A percentile compares a stretch with the other conserved stretches of the same genome.
Evolutionary conservation across 2,113 vertebrate genomes (phyloP).

Genomic region (Accipiter virgatus): DNA sequence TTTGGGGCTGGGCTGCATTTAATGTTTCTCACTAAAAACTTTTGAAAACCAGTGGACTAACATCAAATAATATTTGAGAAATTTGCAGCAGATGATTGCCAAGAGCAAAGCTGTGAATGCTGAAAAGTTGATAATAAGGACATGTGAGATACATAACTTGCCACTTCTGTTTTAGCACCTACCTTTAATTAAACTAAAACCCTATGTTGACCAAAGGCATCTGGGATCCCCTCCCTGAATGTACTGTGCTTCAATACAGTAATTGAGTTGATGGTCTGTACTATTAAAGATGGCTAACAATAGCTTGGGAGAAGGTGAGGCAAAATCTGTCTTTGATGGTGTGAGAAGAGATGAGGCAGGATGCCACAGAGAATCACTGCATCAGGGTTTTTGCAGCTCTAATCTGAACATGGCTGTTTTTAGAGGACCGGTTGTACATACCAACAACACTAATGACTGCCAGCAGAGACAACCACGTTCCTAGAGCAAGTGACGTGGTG

Average conservation of each 20-base stretch:
- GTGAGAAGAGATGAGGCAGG: neutral
- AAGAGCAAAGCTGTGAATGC: neutral
- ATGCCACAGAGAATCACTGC: neutral
- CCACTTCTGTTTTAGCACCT: neutral
- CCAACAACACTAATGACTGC: neutral
- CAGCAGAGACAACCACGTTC: neutral
- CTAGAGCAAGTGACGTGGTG: neutral
- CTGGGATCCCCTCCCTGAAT: neutral
- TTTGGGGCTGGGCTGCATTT: neutral
- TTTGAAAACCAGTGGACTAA: neutral
- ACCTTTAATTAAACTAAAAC: neutral
- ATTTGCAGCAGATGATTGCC: neutral
- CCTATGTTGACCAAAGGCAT: neutral
- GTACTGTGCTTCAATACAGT: neutral
- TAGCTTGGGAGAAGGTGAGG: neutral
- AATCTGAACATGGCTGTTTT: slow-evolving; percentile 4
- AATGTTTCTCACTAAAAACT: neutral
- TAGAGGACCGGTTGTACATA: slow-evolving; percentile 1
- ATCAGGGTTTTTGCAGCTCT: neutral
- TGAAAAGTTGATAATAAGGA: neutral
- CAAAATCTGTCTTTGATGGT: neutral
- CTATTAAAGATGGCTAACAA: neutral
- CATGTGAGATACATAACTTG: neutral
- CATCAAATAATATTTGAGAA: neutral
- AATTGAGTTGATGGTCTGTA: neutral